Evolutionary conservation across 2,797 vertebrate genomes (phyloP), one percentile per base, ranked within the genome.

Genomic region (Tragopan temminckii): DNA sequence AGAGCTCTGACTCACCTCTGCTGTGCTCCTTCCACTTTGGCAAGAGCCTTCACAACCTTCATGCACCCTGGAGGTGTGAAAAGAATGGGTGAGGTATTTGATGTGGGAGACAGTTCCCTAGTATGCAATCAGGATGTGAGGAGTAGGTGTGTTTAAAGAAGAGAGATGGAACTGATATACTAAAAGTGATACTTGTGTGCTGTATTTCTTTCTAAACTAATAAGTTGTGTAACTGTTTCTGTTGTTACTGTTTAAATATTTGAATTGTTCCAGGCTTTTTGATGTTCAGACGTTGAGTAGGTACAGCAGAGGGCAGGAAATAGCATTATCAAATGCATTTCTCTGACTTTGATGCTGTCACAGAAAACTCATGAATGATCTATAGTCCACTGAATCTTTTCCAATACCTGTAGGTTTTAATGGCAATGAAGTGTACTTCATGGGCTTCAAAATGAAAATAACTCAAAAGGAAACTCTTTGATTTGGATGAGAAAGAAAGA

Each of bases 191-290:
- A 81, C 27, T 80, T 81, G 24, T 23, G n/a, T 58, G 35, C 11
- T 86, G 38, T 66, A 57, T 94, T 94, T 84, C 20, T 52, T 80
- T 75, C 43, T 79, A 48, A 85, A 77, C 7, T 64, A 36, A 48
- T 40, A 29, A 77, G 15, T 35, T 67, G n/a, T 5, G 40, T 66
- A 67, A 72, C 43, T 38, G 19, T 55, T 94, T 83, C 74, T 78
- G 31, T 57, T 58, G 20, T 84, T 58, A 64, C 36, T 68, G 13
- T 74, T 93, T 71, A 88, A 93, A 92, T 83, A 91, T 67, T 95
- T 72, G 59, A 68, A 48, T 88, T 89, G 58, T 75, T 80, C 45
- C 76, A 78, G 62, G 42, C 1, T 27, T 78, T 90, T 85, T 76
- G 38, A 24, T 74, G 25, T 80, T 75, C 55, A 72, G 59, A 72